These are phyloP conservation scores for Limanda limanda DNA, from an alignment of 2,113 vertebrate genomes.

Conservation along the genomic window DNA sequence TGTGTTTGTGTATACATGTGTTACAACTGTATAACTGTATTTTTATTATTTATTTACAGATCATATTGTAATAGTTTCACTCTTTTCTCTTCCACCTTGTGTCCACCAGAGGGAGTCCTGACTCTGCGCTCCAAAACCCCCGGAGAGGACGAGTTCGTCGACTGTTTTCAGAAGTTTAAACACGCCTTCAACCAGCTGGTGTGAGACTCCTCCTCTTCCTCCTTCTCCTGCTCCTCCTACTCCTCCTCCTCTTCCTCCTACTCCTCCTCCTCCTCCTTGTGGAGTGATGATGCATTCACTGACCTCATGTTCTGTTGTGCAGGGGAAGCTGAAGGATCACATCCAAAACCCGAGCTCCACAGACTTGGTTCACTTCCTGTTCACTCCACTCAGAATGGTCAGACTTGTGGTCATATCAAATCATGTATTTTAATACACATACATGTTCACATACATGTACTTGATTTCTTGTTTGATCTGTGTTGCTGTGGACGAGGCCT, in stretches of 20 bases:
- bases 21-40: too few species aligned
- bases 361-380: conserved; percentile 95
- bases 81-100: too few species aligned
- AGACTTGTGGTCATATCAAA: background rate
- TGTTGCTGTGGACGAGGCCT: background rate
- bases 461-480: background rate
- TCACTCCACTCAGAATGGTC: conserved; percentile 90
- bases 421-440: background rate
- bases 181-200: conserved; percentile 98
- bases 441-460: background rate
- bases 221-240: too few species aligned
- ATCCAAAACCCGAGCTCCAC: conserved; percentile 95
- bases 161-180: conserved; percentile 99
- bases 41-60: too few species aligned
- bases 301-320: background rate
- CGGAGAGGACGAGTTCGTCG: conserved; percentile 89
- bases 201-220: conserved; percentile 7
- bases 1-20: conserved; percentile 1
- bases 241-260: background rate
- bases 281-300: background rate
- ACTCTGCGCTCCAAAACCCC: conserved; percentile 94
- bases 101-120: conserved; percentile 93
- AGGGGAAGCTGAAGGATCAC: conserved; percentile 92
- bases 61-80: too few species aligned
- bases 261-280: background rate